Percentiles rank a stretch among this genome's conserved stretches.
Conservation (phyloP, 2,113 vertebrate genomes). For the Pseudolaguvia tuberculata region DNA sequence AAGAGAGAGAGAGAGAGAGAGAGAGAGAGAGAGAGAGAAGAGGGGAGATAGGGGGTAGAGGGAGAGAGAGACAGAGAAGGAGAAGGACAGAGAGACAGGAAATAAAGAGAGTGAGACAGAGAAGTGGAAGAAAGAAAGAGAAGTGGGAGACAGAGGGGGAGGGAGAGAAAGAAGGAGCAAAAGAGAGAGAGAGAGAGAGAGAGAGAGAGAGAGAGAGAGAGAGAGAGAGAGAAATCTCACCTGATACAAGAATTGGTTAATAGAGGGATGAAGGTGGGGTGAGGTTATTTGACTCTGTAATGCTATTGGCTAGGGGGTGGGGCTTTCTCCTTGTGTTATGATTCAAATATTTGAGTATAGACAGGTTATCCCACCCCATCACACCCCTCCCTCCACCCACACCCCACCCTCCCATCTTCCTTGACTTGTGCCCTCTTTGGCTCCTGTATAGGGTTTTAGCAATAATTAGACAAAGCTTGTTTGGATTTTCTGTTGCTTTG, state of each 20-base stretch:
- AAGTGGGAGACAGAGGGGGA: too few species aligned
- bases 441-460: neutral
- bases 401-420: too few species aligned
- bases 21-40: conserved; percentile 11
- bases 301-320: conserved; percentile 52
- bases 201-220: conserved; percentile 13
- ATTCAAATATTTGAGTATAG: conserved; percentile 61
- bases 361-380: neutral
- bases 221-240: neutral
- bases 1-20: too few species aligned
- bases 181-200: neutral
- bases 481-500: conserved; percentile 4
- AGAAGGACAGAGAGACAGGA: too few species aligned
- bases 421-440: conserved; percentile 20
- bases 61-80: neutral
- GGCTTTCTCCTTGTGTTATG: conserved; percentile 56
- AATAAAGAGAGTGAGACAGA: too few species aligned
- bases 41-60: too few species aligned
- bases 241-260: conserved; percentile 10
- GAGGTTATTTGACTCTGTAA: conserved; percentile 28
- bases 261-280: conserved; percentile 5
- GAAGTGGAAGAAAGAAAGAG: too few species aligned
- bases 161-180: neutral
- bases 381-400: too few species aligned
- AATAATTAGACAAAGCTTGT: conserved; percentile 8